These are phyloP conservation scores for Caenorhabditis auriculariae DNA, from an alignment of 2,888 invertebrate species.

Conservation along the genomic window DNA sequence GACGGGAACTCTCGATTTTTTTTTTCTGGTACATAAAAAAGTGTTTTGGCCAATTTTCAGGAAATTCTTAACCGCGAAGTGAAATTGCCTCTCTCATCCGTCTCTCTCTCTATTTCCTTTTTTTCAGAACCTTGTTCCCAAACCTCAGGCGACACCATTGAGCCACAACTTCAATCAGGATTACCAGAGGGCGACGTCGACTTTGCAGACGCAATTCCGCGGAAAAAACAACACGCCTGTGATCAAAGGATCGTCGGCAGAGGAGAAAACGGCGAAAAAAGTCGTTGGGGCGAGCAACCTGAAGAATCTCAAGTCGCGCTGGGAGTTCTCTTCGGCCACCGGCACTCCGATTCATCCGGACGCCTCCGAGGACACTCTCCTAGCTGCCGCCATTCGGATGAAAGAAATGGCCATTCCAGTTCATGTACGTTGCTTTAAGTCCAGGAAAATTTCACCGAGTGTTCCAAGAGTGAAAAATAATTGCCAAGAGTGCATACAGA, in stretches of 20 bases:
- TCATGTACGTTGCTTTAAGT: not conserved
- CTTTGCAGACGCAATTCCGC: conserved; percentile 41
- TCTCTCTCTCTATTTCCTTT: too few species aligned
- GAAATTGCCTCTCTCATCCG: too few species aligned
- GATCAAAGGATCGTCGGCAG: conserved; percentile 33
- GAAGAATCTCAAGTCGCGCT: conserved; percentile 37
- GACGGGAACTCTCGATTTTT: too few species aligned
- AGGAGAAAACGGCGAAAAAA: conserved; percentile 23
- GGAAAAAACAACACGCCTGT: conserved; percentile 43
- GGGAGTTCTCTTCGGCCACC: conserved; percentile 52
- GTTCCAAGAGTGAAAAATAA: too few species aligned
- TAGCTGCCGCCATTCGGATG: conserved; percentile 37
- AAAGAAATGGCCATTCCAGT: conserved; percentile 23
- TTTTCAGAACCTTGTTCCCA: too few species aligned
- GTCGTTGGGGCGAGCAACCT: conserved; percentile 24
- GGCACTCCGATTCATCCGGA: conserved; percentile 57
- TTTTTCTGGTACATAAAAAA: too few species aligned
- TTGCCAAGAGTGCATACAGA: too few species aligned
- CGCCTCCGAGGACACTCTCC: conserved; percentile 39
- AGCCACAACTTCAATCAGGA: not conserved
- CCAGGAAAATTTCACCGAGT: not conserved
- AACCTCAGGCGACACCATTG: not conserved
- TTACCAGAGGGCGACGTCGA: too few species aligned
- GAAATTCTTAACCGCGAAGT: too few species aligned
- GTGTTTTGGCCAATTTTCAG: too few species aligned